Evolutionary conservation across 2,113 vertebrate genomes (phyloP), one percentile per base, ranked within the genome.

Genomic region (Australoheros scitulus): DNA sequence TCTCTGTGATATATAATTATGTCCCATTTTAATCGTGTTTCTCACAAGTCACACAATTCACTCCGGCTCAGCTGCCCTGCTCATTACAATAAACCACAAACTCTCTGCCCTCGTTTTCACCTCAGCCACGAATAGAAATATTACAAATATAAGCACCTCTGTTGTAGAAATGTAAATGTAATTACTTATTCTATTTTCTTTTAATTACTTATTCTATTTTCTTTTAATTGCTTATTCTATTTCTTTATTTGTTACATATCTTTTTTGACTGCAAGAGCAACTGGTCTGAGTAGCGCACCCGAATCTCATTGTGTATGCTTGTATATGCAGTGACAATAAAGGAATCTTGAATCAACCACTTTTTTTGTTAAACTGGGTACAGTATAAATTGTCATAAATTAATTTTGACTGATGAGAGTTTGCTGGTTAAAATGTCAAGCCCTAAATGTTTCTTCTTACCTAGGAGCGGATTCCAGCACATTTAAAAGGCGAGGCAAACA

Each of bases 1-100:
- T 56, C 68, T 76, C 61, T 64, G 43, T 87, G 61, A 50, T 76
- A 80, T 79, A 6, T 79, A 80, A 83, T 72, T 65, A 63, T 43
- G 77, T 64, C 55, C 52, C 52, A 57, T 57, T 85, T 84, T 75
- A 38, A 5, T 79, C 63, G 43, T 17, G 55, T 63, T 76, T 87
- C 65, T 3, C 76, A 75, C 47, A n/a, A 84, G 55, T 81, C 63
- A 43, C 2, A 82, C 38, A 6, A 41, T 41, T 86, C 56, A 61
- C 89, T 91, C 79, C 76, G 77, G 77, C 24, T 82, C 58, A 85
- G 32, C 50, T 26, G 1, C 13, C 22, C 50, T 36, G 52, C 56
- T 83, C 65, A 58, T 86, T 65, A 58, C 11, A 70, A 75, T 64
- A 55, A 82, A 61, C 11, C 64, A 34, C 20, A 76, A 41, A 59